Conservation (phyloP, 2,113 vertebrate genomes). For the Casuarius casuarius region DNA sequence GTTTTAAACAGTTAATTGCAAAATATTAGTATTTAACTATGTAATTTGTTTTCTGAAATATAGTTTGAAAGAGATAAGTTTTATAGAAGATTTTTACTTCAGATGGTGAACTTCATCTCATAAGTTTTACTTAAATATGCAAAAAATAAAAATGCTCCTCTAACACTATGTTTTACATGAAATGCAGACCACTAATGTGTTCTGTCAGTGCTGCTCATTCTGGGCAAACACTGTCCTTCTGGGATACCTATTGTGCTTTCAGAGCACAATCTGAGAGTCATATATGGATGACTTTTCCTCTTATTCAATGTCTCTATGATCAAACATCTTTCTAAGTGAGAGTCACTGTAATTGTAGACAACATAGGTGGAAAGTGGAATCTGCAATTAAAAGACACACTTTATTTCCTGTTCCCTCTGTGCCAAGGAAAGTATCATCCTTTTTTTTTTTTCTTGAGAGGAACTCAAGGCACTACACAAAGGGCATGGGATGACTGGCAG, state of each 20-base stretch:
- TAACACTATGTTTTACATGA: not conserved
- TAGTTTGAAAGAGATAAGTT: not conserved
- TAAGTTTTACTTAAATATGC: not conserved
- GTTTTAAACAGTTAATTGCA: not conserved
- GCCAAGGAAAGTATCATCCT: fast-evolving
- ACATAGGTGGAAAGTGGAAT: not conserved
- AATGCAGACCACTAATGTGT: not conserved
- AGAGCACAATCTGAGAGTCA: not conserved
- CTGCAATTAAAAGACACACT: not conserved
- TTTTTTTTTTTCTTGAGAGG: not conserved
- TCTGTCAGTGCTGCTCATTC: not conserved
- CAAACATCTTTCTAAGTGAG: not conserved
- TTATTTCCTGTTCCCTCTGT: not conserved
- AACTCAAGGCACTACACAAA: not conserved
- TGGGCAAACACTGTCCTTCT: not conserved
- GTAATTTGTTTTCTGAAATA: not conserved
- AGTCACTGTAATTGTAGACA: not conserved
- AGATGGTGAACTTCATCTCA: not conserved
- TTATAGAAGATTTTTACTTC: not conserved
- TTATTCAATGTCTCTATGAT: not conserved
- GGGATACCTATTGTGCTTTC: not conserved
- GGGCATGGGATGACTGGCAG: fast-evolving
- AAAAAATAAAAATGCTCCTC: not conserved
- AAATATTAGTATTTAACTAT: not conserved
- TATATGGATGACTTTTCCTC: not conserved